phyloP scores from a whole-genome alignment of 1,140 invertebrate genomes.

The Trichomalopsis sarcophagae region DNA sequence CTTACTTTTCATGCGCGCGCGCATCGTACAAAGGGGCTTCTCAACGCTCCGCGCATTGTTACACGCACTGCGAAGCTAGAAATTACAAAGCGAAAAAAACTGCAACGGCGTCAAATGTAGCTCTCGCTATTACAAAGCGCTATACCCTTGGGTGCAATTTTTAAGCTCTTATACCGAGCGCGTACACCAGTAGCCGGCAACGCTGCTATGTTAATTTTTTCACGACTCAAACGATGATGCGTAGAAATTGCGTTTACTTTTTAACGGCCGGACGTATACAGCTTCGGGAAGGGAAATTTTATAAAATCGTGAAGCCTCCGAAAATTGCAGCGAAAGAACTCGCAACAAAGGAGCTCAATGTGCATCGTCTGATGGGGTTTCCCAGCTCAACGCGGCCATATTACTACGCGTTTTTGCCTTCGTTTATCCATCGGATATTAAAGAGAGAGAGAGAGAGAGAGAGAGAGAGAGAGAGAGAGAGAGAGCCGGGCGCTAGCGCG shows the following conservation, averaged over 20 bases:
- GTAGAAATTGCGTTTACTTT: background rate
- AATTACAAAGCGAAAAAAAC: slow-evolving; percentile 10
- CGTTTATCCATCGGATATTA: slow-evolving; percentile 42
- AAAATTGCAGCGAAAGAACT: too few relatives aligned
- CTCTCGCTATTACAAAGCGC: slow-evolving; percentile 21
- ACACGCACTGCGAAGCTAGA: background rate
- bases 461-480: too few relatives aligned
- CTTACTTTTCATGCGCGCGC: slow-evolving; percentile 8
- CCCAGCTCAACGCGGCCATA: background rate
- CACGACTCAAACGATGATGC: slow-evolving; percentile 1
- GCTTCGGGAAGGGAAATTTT: background rate
- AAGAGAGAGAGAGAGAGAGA: background rate
- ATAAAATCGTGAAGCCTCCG: too few relatives aligned
- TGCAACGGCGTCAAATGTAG: slow-evolving; percentile 24
- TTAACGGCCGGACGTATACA: background rate
- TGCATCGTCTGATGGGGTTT: too few relatives aligned
- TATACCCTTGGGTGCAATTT: slow-evolving; percentile 19
- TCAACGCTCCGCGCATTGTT: background rate
- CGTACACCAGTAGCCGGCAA: background rate
- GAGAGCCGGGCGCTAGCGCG: too few relatives aligned
- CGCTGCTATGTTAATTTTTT: background rate
- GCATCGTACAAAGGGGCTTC: too few relatives aligned
- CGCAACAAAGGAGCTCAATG: too few relatives aligned
- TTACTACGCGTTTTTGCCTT: background rate
- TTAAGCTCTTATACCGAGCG: background rate